Base-by-base conservation (phyloP, 2,113 vertebrate species). In the Cinclus mexicanus region DNA sequence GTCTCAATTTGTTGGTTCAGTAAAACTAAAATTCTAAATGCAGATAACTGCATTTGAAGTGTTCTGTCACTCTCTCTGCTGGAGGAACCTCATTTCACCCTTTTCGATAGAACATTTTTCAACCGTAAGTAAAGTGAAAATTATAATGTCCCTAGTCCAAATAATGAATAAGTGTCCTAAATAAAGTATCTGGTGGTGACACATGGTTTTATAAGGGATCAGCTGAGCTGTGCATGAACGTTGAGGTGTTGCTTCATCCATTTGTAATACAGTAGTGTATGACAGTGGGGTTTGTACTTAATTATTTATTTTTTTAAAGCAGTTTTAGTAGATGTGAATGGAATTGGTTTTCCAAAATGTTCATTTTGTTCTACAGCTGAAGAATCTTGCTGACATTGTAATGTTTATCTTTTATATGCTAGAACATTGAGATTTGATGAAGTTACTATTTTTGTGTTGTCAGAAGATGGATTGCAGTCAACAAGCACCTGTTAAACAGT, bases 261-360 rank as follows among this genome's bases (percentile, higher is more conserved):
- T 68, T 90, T 93, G 95, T 95, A 95, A 95, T 86, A 91, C 71
- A 91, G 89, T 46, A 60, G 63, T 87, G 42, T 75, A 70, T 89
- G 96, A 87, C 42, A 67, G 71, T 76, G 84, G 67, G 79, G 35
- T 97, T 96, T 96, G 35, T 94, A 95, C 89, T 81, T 96, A 50
- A 57, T 90, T 97, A 97, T 98, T 98, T 98, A 97, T 93, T 96
- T 91, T 90, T 98, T 95, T 74, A 87, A 95, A 64, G 59, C 65
- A 72, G 90, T 97, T 98, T 97, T 96, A 46, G 84, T 78, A 95
- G 93, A 83, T 95, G 91, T 97, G 95, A 90, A 97, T 93, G 85
- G 90, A 83, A 91, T 76, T 59, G 90, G 13, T 95, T 68, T 88
- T 96, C 81, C 92, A 87, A 78, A 94, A 89, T 65, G 83, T 95